phyloP scores from a whole-genome alignment of 2,113 vertebrate genomes.

The Cryptomyrus ogoouensis region DNA sequence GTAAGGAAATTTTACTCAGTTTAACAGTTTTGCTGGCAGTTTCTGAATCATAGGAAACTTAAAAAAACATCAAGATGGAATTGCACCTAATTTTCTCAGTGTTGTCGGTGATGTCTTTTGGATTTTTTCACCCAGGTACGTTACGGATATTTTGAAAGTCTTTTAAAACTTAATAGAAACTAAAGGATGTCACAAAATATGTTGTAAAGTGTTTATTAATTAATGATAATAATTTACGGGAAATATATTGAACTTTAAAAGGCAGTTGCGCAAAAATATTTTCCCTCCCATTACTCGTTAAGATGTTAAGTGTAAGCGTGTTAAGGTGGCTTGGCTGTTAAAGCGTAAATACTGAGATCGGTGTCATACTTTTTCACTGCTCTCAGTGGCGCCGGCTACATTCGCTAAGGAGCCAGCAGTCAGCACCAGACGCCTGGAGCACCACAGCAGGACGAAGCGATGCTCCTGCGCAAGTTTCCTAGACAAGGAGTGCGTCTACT shows the following conservation, averaged over 20 bases:
- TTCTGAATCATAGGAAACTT: not conserved
- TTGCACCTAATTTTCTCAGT: constrained; percentile 63
- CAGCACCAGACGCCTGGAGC: constrained; percentile 33
- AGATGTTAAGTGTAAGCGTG: not conserved
- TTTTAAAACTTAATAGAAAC: not conserved
- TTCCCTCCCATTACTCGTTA: not conserved
- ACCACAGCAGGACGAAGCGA: constrained; percentile 70
- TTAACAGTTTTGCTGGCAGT: constrained; percentile 1
- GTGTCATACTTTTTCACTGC: not conserved
- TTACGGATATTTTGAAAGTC: constrained; percentile 1
- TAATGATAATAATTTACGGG: not conserved
- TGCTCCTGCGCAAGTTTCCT: constrained; percentile 86
- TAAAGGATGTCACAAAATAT: not conserved
- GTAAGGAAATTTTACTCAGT: not conserved
- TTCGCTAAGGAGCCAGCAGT: constrained; percentile 9
- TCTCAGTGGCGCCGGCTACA: constrained; percentile 37
- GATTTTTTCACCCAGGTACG: constrained; percentile 53
- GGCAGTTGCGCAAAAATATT: not conserved
- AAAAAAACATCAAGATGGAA: constrained; percentile 66
- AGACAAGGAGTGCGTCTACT: constrained; percentile 96
- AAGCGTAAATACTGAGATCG: not conserved
- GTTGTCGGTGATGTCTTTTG: constrained; percentile 60
- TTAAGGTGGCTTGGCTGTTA: not conserved
- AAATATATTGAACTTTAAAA: not conserved
- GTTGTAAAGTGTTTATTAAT: not conserved